Base-by-base conservation (phyloP, 2,113 vertebrate species). In the Notechis scutatus region DNA sequence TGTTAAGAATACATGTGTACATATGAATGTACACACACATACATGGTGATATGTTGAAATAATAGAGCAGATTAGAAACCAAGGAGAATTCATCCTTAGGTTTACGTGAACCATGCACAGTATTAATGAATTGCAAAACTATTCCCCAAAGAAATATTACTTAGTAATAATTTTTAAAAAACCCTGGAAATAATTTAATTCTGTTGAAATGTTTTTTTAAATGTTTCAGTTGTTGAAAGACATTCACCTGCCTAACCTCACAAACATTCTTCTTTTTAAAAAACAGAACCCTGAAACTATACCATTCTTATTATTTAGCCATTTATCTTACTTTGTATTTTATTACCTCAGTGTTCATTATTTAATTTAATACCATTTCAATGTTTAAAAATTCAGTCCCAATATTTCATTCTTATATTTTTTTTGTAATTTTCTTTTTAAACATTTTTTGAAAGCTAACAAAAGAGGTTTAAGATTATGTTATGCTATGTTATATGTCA, bases 71-170 rank as follows among this genome's bases (percentile, higher is more conserved):
- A 97, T 97, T 98, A 95, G 94, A 97, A 97, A 95, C 94, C 95
- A 97, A 94, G 95, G 94, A 97, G 97, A 98, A 96, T 97, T 93
- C 93, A 55, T 97, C 94, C 95, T 95, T 81, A 81, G 97, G 95
- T 97, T 97, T 97, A 97, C 96, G 95, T 97, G 94, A 96, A 96
- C 96, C 93, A 96, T 95, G 94, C 96, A 96, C 96, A 97, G 95
- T 95, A 97, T 97, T 95, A 95, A 97, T 96, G 55, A 97, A 97
- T 97, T 98, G 96, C 95, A 54, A 97, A 97, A 97, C 94, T 95
- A 97, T 97, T 98, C 95, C 96, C 97, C 92, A 96, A 97, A 97
- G 97, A 97, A 98, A 97, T 93, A 39, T 96, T 91, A 23, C 12
- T 29, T n/a, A n/a, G n/a, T 11, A 34, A 87, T 94, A 95, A 95